A percentile compares a stretch with the other conserved stretches of the same genome.
Evolutionary conservation across 2,888 invertebrate species (phyloP).

Genomic region (Autographa gamma): DNA sequence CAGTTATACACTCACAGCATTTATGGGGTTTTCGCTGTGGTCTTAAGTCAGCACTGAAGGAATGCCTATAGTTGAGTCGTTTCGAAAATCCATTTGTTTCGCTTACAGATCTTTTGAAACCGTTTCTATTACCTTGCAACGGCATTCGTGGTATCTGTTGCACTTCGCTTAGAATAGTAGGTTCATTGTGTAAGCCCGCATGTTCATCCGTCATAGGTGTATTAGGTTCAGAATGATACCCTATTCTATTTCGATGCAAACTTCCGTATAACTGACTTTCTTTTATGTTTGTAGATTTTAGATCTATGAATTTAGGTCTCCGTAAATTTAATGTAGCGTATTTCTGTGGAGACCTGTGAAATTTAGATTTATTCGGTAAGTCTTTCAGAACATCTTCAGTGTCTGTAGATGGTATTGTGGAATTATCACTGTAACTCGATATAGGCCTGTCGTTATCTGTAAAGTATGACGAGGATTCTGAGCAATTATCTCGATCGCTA

Average conservation of each 20-base stretch:
- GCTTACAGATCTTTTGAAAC: constrained; percentile 84
- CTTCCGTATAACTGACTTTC: constrained; percentile 81
- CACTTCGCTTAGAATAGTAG: constrained; percentile 79
- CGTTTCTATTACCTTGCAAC: constrained; percentile 82
- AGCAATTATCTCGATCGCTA: constrained; percentile 87
- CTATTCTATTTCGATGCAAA: constrained; percentile 82
- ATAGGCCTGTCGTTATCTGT: constrained; percentile 87
- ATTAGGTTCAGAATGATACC: constrained; percentile 86
- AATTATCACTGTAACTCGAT: constrained; percentile 87
- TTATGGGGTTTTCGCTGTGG: constrained; percentile 83
- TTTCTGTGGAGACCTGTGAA: constrained; percentile 86
- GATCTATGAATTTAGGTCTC: constrained; percentile 85
- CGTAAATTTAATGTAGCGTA: constrained; percentile 85
- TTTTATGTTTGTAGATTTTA: constrained; percentile 73
- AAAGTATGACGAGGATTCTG: constrained; percentile 85
- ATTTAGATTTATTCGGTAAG: constrained; percentile 84
- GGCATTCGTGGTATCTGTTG: constrained; percentile 85
- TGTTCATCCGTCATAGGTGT: constrained; percentile 81
- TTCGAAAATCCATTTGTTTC: constrained; percentile 85
- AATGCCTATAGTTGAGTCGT: constrained; percentile 85
- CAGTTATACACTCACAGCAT: constrained; percentile 86
- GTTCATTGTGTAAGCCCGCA: constrained; percentile 73
- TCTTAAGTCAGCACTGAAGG: constrained; percentile 83
- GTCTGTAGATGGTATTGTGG: constrained; percentile 85
- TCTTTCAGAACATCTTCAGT: constrained; percentile 86